Base-by-base conservation (phyloP, 92 coral and sea anemone species). In the Nematostella vectensis region DNA sequence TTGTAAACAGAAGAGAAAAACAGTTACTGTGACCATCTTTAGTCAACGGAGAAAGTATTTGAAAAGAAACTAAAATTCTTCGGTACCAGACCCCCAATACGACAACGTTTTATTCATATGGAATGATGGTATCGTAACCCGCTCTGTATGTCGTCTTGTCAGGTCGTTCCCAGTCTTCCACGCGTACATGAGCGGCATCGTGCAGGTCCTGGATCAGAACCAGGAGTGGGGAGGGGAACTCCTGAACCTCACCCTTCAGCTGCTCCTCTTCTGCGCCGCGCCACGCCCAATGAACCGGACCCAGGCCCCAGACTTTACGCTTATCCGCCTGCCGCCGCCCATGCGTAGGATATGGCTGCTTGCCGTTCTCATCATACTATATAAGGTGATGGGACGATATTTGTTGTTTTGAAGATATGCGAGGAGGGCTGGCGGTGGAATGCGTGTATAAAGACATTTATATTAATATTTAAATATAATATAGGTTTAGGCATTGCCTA, bases 141-240 rank as follows among this genome's bases (percentile, higher is more conserved):
- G n/a, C n/a, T n/a, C n/a, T 33, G 40, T 33, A 15, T 23, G n/a
- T 1, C 17, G 18, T 19, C 23, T 16, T 54, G 28, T 2, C 71
- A 93, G 99, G 65, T 70, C 76, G 40, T 85, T 88, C 55, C 99
- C 99, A 23, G 99, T 93, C 39, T 93, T 93, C 67, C 91, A 83
- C 58, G 99, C 99, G 17, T 93, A 81, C 83, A 67, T 93, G 80
- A 82, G 94, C 25, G 99, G 99, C 22, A 93, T 93, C 16, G 88
- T 81, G 39, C 93, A 82, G 42, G 96, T 93, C 25, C 58, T 93
- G 48, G 99, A 93, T 67, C 89, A 83, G 58, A 93, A 93, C 72
- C 95, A 80, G 10, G 93, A 78, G 25, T 93, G 99, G 99, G 99
- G 99, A 8, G 79, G 68, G 13, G 95, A 93, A 67, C 68, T 93